Base-by-base conservation (phyloP, 30 jellyfish, hydroid and myxozoan genomes). In the Catostylus mosaicus region DNA sequence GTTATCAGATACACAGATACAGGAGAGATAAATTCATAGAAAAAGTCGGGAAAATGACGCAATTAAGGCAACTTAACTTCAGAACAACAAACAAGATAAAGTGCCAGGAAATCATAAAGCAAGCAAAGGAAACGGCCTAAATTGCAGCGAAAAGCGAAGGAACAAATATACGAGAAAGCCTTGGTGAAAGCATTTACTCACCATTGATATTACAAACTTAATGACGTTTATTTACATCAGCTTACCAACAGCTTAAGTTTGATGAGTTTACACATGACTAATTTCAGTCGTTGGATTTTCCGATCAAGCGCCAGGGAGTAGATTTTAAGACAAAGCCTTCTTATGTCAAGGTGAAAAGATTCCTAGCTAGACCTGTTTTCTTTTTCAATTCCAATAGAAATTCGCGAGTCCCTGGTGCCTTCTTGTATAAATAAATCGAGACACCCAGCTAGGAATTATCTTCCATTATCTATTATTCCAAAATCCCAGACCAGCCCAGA, bases 371-470 rank as follows among this genome's bases (percentile, higher is more conserved):
- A 52, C 67, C 67, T 11, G 71, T 59, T 59, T 37, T 59, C 1
- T 59, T 37, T 37, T 59, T 59, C 38, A 26, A 1, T 59, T 27
- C 71, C 71, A 59, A 59, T 59, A 23, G 36, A 59, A 59, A 59
- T n/a, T 59, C 20, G 26, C 26, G 38, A 59, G 71, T 59, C 36
- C 38, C 71, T 23, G 38, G 40, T 23, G 71, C 5, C 1, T 1
- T 59, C 38, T 23, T 59, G 20, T 8, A 16, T 23, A n/a, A 52
- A 74, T 74, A 30, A 29, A 40, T 48, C 38, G 2, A 60, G 75
- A 74, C 51, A 24, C 59, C 85, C 75, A 48, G 35, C 75, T 6
- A 75, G 85, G 85, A 74, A 50, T 50, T 59, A 23, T 59, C 71
- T 27, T 8, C 16, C 16, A 16, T 43, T 43, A 43, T 16, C 56